A percentile compares a stretch with the other conserved stretches of the same genome.
phyloP scores from a whole-genome alignment of 2,797 vertebrate species.

The Syngnathus rostellatus region DNA sequence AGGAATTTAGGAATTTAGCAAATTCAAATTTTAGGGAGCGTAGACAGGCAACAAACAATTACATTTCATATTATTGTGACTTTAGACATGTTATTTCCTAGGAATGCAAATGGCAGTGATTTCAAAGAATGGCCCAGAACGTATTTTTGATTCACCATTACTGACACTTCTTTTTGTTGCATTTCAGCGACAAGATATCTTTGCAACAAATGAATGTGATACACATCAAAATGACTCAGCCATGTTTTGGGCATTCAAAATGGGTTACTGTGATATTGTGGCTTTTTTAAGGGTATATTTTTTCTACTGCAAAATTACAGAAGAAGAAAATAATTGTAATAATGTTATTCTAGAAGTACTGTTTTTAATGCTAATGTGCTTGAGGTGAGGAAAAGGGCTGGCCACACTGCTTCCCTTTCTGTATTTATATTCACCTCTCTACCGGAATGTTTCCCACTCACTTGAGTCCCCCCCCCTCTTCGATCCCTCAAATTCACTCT shows the following conservation, averaged over 20 bases:
- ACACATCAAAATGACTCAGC: no score
- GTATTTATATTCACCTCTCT: conserved; percentile 2
- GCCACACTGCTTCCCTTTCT: conserved; percentile 17
- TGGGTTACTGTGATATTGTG: neutral
- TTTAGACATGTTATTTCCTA: neutral
- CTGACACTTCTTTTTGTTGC: no score
- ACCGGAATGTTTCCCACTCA: neutral
- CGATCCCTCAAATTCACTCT: neutral
- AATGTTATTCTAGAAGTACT: neutral
- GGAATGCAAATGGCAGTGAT: neutral
- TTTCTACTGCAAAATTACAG: neutral
- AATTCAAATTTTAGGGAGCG: neutral
- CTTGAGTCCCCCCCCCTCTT: neutral
- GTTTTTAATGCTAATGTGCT: neutral
- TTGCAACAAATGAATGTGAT: neutral
- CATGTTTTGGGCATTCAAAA: neutral
- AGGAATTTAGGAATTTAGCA: no score
- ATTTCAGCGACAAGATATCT: neutral
- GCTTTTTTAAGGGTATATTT: neutral
- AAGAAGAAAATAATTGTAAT: neutral
- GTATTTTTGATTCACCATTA: neutral
- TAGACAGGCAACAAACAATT: no score
- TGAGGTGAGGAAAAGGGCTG: neutral
- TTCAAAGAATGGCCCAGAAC: neutral
- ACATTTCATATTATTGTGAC: no score